These are phyloP conservation scores for Acanthis flammea DNA, from an alignment of 2,797 vertebrate genomes.

Conservation along the genomic window DNA sequence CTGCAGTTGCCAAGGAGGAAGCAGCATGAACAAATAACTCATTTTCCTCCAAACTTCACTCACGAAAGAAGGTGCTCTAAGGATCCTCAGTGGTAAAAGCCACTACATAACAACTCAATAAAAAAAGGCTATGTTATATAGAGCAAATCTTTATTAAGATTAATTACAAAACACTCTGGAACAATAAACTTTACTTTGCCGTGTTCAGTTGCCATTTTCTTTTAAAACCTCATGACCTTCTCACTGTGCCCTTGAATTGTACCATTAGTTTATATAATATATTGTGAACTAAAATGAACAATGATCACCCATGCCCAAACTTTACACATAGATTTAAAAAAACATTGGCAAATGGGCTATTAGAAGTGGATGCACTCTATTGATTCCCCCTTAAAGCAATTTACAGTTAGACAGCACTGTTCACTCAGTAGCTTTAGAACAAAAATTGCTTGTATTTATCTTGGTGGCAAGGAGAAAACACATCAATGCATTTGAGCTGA, in stretches of 20 bases:
- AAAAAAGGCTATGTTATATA: neutral
- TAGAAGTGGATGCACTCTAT: constrained; percentile 18
- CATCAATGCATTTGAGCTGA: neutral
- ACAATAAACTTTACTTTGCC: neutral
- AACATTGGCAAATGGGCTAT: neutral
- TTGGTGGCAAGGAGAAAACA: neutral
- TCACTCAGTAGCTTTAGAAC: constrained; percentile 22
- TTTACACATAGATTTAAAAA: neutral
- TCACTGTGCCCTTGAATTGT: neutral
- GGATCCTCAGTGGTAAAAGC: neutral
- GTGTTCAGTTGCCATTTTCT: neutral
- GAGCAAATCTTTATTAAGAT: neutral
- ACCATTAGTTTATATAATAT: neutral
- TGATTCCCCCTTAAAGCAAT: constrained; percentile 33
- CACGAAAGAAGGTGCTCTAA: neutral
- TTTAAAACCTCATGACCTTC: neutral
- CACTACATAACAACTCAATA: neutral
- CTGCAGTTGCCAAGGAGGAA: neutral
- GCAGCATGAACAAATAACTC: neutral
- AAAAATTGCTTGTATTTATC: constrained; percentile 32
- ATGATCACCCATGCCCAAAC: constrained; percentile 25
- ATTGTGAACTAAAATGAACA: constrained; percentile 31
- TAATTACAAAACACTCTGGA: constrained; percentile 40
- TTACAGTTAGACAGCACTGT: neutral
- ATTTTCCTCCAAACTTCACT: neutral